These are phyloP conservation scores for Prunella fulvescens DNA, from an alignment of 2,113 vertebrate species.

Conservation along the genomic window DNA sequence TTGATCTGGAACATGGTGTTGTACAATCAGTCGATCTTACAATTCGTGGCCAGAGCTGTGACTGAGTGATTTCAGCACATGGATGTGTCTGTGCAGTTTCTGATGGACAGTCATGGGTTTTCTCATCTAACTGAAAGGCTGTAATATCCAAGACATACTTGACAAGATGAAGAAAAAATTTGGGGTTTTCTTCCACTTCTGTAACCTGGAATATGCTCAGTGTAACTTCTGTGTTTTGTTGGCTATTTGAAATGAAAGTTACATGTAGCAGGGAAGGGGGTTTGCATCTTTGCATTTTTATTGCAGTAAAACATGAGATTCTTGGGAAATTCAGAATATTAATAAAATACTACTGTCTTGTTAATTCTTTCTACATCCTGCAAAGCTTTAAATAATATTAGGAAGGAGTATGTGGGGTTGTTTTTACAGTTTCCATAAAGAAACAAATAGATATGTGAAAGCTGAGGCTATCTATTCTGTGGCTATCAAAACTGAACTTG, in stretches of 20 bases:
- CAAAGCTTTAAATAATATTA: conserved; percentile 32
- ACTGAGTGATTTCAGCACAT: not conserved
- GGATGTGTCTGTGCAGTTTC: not conserved
- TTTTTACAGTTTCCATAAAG: not conserved
- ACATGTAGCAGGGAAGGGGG: not conserved
- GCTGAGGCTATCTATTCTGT: not conserved
- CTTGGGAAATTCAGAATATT: not conserved
- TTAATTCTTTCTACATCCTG: not conserved
- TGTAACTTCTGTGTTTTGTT: not conserved
- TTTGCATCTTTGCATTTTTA: not conserved
- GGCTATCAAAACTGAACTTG: not conserved
- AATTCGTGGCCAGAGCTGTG: accelerated
- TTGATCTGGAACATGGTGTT: accelerated
- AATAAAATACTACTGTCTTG: not conserved
- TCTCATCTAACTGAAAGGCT: not conserved
- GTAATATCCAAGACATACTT: not conserved
- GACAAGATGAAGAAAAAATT: not conserved
- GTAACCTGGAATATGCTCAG: not conserved
- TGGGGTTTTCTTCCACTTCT: not conserved
- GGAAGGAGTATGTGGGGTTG: not conserved
- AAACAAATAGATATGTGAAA: conserved; percentile 21
- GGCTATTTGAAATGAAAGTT: not conserved
- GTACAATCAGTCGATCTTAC: no score
- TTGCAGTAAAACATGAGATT: not conserved
- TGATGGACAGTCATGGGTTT: not conserved